Conservation (phyloP, 2,113 vertebrate species). For the Synchiropus splendidus region DNA sequence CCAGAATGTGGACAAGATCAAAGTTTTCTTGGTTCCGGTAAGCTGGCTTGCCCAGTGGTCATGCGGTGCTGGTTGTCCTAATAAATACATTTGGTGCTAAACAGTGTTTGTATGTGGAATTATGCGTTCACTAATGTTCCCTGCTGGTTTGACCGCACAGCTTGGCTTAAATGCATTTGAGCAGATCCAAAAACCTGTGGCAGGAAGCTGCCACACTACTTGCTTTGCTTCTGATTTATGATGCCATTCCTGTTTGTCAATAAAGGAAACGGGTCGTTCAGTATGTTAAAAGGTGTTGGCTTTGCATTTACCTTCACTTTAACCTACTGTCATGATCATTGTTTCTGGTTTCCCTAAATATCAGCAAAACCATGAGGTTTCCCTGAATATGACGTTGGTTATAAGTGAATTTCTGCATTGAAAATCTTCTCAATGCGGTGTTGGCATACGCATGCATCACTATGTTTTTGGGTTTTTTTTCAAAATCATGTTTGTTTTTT, state of each 20-base stretch:
- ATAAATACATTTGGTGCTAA: constrained; percentile 9
- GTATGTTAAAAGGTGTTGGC: too few species aligned
- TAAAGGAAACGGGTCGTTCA: too few species aligned
- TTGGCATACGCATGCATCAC: constrained; percentile 28
- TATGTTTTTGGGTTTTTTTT: constrained; percentile 14
- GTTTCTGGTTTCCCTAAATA: too few species aligned
- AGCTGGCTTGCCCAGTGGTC: constrained; percentile 39
- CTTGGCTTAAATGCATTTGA: too few species aligned
- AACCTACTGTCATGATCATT: too few species aligned
- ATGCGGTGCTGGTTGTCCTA: constrained; percentile 39
- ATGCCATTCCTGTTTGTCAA: too few species aligned
- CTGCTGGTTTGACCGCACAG: constrained; percentile 9
- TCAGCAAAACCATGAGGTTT: too few species aligned
- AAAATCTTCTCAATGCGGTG: background rate
- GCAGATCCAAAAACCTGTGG: constrained; percentile 2
- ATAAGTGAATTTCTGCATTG: constrained; percentile 29
- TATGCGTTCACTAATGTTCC: constrained; percentile 31
- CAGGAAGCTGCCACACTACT: background rate
- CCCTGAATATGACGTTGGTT: constrained; percentile 1
- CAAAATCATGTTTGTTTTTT: constrained; percentile 25
- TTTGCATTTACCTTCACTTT: too few species aligned
- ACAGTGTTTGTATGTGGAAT: constrained; percentile 11
- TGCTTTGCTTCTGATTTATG: too few species aligned
- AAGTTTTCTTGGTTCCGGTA: constrained; percentile 38
- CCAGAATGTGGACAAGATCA: constrained; percentile 16